These are phyloP conservation scores for Aleadryas rufinucha DNA, from an alignment of 2,113 vertebrate genomes.

Conservation along the genomic window DNA sequence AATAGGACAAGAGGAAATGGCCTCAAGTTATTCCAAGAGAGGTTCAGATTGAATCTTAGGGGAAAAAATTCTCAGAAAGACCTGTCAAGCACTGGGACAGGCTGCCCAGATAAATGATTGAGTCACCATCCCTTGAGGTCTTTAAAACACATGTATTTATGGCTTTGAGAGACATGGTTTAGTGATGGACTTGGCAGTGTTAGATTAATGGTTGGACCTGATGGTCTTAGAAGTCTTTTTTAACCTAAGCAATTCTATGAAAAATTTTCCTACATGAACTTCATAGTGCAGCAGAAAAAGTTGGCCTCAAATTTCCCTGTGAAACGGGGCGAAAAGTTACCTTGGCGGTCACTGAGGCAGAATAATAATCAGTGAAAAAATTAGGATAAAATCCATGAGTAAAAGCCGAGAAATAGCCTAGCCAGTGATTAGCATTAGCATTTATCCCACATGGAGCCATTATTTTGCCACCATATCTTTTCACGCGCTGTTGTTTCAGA, in stretches of 20 bases:
- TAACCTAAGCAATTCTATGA: background rate
- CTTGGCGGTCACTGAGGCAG: background rate
- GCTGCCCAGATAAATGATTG: background rate
- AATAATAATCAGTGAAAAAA: background rate
- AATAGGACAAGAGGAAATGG: background rate
- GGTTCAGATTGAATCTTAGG: background rate
- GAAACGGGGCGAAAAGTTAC: background rate
- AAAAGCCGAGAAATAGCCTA: background rate
- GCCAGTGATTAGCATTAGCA: background rate
- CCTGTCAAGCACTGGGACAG: background rate
- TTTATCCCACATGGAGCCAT: background rate
- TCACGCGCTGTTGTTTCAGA: background rate
- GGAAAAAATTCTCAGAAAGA: background rate
- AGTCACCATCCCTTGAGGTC: background rate
- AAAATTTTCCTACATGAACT: background rate
- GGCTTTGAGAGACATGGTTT: background rate
- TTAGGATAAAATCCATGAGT: background rate
- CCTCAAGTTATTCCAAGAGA: background rate
- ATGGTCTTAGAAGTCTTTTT: background rate
- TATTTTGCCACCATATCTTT: constrained; percentile 2
- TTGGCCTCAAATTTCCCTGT: background rate
- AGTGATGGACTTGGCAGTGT: background rate
- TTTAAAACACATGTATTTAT: background rate
- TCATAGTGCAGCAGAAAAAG: background rate
- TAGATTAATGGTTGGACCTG: background rate